These are phyloP conservation scores for Sphaerophoria rueppellii DNA, from an alignment of 2,888 invertebrate species.

Conservation along the genomic window DNA sequence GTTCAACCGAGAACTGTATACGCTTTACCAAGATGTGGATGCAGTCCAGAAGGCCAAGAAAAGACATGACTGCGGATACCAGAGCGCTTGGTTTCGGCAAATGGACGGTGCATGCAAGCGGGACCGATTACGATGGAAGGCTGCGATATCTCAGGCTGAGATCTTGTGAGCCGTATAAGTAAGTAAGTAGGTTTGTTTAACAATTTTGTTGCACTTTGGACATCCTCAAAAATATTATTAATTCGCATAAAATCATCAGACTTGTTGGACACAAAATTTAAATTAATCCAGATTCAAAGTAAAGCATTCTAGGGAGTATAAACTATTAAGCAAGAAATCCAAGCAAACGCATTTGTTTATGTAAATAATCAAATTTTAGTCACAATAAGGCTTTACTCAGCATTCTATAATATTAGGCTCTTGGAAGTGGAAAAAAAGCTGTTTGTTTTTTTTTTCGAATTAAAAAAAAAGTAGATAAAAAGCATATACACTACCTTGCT, in stretches of 20 bases:
- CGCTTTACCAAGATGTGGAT: too few species aligned
- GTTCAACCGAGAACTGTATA: too few species aligned
- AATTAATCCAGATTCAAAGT: constrained; percentile 21
- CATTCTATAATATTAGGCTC: constrained; percentile 56
- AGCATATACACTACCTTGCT: constrained; percentile 82
- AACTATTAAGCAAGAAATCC: constrained; percentile 36
- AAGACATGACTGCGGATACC: too few species aligned
- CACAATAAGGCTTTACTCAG: constrained; percentile 62
- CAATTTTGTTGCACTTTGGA: too few species aligned
- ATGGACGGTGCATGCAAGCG: too few species aligned
- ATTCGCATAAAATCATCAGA: constrained; percentile 32
- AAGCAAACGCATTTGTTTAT: constrained; percentile 46
- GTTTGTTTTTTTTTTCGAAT: constrained; percentile 40
- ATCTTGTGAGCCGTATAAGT: too few species aligned
- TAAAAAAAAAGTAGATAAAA: constrained; percentile 69
- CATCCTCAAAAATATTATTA: too few species aligned
- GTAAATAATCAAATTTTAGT: constrained; percentile 39
- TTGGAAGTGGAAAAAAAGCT: constrained; percentile 46
- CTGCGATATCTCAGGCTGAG: too few species aligned
- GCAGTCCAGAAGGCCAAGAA: too few species aligned
- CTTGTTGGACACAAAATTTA: constrained; percentile 19
- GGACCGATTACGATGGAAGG: too few species aligned
- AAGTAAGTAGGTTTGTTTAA: too few species aligned
- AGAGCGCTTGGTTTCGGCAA: too few species aligned
- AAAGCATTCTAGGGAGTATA: constrained; percentile 33